Evolutionary conservation across 2,113 vertebrate species (phyloP), one percentile per base, ranked within the genome.

Genomic region (Barnardius zonarius): DNA sequence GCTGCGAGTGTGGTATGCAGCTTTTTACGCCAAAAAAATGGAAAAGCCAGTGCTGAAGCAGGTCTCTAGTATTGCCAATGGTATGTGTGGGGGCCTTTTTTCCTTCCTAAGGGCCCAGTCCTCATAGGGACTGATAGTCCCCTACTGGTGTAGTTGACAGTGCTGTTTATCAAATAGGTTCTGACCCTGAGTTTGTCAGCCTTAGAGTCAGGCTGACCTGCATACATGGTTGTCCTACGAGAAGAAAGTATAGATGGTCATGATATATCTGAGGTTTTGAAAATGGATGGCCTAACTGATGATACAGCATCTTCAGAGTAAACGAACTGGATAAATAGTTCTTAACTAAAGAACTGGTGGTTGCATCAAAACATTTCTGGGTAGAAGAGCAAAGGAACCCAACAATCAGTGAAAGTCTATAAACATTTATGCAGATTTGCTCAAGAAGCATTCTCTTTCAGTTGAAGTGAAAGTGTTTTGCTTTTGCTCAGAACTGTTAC

Each of bases 21-120:
- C 99, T 69, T 99, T 99, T 97, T 99, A 99, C 8, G 99, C 99
- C 95, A 99, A 99, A 97, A 99, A 98, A 98, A 99, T 99, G 99
- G 99, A 99, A 96, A 99, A 98, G 96, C 98, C 98, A 54, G 80
- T 99, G 97, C 98, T 99, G 91, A 99, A 98, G 97, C 98, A 98
- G 77, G 98, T 98, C 48, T 88, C 98, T 82, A 91, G 97, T 31
- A 90, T 97, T 73, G 30, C 95, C 97, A 93, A 97, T 86, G 95
- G 96, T 98, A 98, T 93, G 98, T 98, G 68, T 92, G 95, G 85
- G 87, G 78, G 94, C 87, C 89, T 97, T 92, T 82, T 68, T 89
- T 94, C 87, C 79, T 96, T 96, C 68, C 79, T 94, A 89, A 89
- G 92, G 92, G 89, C 96, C 91, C 83, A 61, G 76, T 74, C 75